Base-by-base conservation (phyloP, 1,140 invertebrate species). In the Calephelis virginiensis region DNA sequence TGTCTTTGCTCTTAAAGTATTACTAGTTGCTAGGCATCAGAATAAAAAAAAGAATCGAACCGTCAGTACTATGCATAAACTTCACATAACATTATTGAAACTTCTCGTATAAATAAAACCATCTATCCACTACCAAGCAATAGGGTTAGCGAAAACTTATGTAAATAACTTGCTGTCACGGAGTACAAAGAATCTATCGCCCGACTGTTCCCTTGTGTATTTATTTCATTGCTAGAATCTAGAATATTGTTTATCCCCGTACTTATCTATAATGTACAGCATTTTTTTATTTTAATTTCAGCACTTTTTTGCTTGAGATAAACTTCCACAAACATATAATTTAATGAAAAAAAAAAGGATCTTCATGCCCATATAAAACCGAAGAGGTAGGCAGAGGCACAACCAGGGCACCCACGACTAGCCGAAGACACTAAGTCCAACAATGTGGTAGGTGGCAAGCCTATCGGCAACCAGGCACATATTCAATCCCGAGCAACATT, bases 31-130 rank as follows among this genome's bases (percentile, higher is more conserved):
- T 28, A 17, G 14, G 49, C 28, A 28, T 4, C 28, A 8, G 40
- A 43, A 28, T 28, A 37, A 56, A 56, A 37, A n/a, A 14, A 37
- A 12, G 28, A 59, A 38, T 12, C 37, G 17, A n/a, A n/a, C 8
- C 6, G 53, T 11, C 17, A 56, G 28, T 59, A 9, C 28, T 59
- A 37, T 59, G 28, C n/a, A 59, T 59, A 59, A 59, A 59, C 53
- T 59, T 59, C 53, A 59, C 53, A 59, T 59, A 59, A 59, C 53
- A 59, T 59, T 59, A 59, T 37, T 53, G 50, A 53, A 53, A 53
- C 14, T 17, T 17, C 14, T 1, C 14, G 50, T 56, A 37, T 37
- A 56, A 56, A 56, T 56, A 56, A 56, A 56, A 14, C 50, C 11
- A 56, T 37, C 17, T 56, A 56, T 56, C 28, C 17, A 56, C 50